Percentiles rank a stretch among this genome's conserved stretches.
phyloP scores from a whole-genome alignment of 2,113 vertebrate genomes.

The Psammodynastes pulverulentus region DNA sequence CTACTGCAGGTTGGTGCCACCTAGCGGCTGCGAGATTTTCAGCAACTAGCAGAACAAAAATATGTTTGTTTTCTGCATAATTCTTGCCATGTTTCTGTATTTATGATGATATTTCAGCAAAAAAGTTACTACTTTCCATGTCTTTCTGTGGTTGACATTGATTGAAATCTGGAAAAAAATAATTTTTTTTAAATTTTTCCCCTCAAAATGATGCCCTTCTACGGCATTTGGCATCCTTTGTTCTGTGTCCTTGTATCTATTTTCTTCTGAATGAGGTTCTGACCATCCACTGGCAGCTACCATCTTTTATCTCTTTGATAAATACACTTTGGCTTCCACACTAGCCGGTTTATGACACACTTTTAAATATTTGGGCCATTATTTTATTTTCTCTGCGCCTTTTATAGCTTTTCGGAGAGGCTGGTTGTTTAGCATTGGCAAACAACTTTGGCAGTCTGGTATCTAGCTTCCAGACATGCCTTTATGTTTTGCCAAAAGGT shows the following conservation, averaged over 20 bases:
- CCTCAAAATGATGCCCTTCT: not conserved
- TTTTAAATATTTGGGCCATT: constrained; percentile 38
- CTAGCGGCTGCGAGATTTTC: not conserved
- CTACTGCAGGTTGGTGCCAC: constrained; percentile 4
- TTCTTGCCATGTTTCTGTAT: not conserved
- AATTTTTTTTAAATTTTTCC: not conserved
- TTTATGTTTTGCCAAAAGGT: constrained; percentile 36
- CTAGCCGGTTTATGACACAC: constrained; percentile 3
- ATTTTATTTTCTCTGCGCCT: constrained; percentile 5
- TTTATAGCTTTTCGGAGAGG: constrained; percentile 39
- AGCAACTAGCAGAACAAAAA: not conserved
- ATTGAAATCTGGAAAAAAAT: not conserved
- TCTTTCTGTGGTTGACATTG: not conserved
- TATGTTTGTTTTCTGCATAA: not conserved
- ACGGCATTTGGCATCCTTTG: constrained; percentile 7
- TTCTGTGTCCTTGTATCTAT: constrained; percentile 7
- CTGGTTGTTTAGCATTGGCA: constrained; percentile 41
- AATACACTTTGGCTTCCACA: constrained; percentile 36
- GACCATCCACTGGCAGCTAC: constrained; percentile 41
- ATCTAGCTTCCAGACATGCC: constrained; percentile 19
- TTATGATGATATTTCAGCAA: constrained; percentile 25
- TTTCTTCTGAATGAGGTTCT: constrained; percentile 26
- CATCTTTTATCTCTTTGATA: constrained; percentile 38
- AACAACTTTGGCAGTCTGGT: constrained; percentile 32
- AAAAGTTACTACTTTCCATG: constrained; percentile 4